Evolutionary conservation across 2,888 invertebrate species (phyloP), one percentile per base, ranked within the genome.

Genomic region (Pyrocoelia pectoralis): DNA sequence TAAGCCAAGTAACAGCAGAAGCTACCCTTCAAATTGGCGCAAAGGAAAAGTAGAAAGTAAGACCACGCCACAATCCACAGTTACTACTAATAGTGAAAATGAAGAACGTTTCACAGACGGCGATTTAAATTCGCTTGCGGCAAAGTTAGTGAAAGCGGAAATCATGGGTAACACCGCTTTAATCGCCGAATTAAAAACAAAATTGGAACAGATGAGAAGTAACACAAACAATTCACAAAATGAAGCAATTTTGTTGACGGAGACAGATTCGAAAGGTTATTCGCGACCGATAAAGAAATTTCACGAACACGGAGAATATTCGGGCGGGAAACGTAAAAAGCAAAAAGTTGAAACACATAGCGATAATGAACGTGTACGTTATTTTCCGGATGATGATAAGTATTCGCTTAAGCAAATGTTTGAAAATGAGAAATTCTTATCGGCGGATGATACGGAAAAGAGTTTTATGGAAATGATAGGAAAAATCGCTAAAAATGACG

Each of bases 61-160:
- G 4, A 14, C 6, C 2, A n/a, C n/a, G n/a, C 12, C 15, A 8
- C 17, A 46, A 18, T 15, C 8, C 1, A 17, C 51, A 4, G 1
- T 12, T 12, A n/a, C 28, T n/a, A 8, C n/a, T 33, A 12, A n/a
- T 8, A 18, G 64, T 63, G 46, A 46, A 14, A 19, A 56, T 19
- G 18, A 28, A 13, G 64, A 63, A 50, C 56, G 68, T 71, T 80
- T 93, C 13, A 88, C 89, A 46, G 91, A 93, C 80, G 89, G 89
- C 70, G 93, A 98, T 79, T 88, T 96, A 86, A 99, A 98, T 82
- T 89, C 90, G 72, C 79, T 99, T 41, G 95, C 90, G 40, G 95
- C 97, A 1, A 95, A 92, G 82, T 87, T 97, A 67, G 84, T 98
- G 0, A 96, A 96, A 83, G 97, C 98, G 10, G 97, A 98, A 86